A percentile compares a stretch with the other conserved stretches of the same genome.
These are phyloP conservation scores for Prietella phreatophila DNA, from an alignment of 2,113 vertebrate species.

Conservation along the genomic window DNA sequence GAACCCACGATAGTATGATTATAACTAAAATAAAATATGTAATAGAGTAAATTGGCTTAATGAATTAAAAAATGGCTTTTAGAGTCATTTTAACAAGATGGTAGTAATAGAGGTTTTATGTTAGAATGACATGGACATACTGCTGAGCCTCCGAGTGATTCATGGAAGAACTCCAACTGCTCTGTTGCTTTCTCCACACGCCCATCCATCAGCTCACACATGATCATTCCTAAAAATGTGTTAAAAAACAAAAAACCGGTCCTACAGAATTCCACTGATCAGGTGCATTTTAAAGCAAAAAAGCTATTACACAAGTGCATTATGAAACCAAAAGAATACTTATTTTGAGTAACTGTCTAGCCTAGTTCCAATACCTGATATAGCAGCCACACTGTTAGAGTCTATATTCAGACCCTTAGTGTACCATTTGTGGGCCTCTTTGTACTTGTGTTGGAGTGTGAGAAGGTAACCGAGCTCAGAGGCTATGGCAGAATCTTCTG, in stretches of 20 bases:
- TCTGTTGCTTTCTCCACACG: constrained; percentile 70
- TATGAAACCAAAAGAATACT: neutral
- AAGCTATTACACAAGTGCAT: neutral
- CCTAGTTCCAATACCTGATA: constrained; percentile 62
- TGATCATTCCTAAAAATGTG: constrained; percentile 64
- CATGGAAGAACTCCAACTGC: constrained; percentile 73
- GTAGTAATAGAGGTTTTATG: neutral
- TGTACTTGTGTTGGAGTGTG: constrained; percentile 64
- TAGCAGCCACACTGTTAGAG: constrained; percentile 58
- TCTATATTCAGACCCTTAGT: constrained; percentile 65
- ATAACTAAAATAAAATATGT: neutral
- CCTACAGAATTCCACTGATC: neutral
- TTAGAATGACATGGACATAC: constrained; percentile 35
- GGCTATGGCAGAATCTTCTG: constrained; percentile 53
- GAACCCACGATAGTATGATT: neutral
- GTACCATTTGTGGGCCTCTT: constrained; percentile 68
- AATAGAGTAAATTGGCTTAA: neutral
- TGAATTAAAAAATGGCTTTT: neutral
- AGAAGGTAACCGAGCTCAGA: constrained; percentile 70
- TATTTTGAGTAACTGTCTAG: neutral
- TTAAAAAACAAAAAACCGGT: neutral
- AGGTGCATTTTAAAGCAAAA: neutral
- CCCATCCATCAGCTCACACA: constrained; percentile 69
- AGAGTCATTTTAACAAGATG: neutral
- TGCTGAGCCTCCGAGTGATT: constrained; percentile 69